Evolutionary conservation across 2,888 invertebrate species (phyloP).

Genomic region (Tetheella fluctuosa): DNA sequence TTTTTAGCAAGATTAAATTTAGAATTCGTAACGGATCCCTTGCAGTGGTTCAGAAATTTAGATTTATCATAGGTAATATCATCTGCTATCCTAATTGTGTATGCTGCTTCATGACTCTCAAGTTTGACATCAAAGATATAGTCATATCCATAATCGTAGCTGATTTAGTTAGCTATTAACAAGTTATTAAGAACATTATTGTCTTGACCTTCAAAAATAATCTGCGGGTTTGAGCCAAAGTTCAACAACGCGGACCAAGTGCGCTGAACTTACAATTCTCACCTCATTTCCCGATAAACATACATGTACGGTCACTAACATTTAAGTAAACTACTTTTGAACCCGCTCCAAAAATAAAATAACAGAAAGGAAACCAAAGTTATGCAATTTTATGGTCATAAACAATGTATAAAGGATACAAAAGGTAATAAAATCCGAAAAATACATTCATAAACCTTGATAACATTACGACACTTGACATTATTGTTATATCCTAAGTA

Average conservation of each 20-base stretch:
- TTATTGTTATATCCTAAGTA: constrained; percentile 30
- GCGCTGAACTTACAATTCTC: neutral
- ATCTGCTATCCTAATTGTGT: neutral
- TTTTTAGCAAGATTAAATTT: constrained; percentile 8
- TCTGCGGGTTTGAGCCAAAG: neutral
- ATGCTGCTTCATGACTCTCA: neutral
- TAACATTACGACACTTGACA: constrained; percentile 19
- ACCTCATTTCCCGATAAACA: neutral
- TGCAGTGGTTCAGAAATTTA: neutral
- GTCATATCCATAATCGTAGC: neutral
- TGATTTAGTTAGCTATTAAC: neutral
- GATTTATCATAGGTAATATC: neutral
- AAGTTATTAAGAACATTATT: neutral
- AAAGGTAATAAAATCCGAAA: constrained; percentile 17
- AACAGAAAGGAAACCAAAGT: neutral
- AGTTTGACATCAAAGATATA: neutral
- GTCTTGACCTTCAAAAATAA: neutral
- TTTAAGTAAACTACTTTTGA: neutral
- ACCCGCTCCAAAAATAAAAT: constrained; percentile 3
- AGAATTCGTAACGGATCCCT: neutral
- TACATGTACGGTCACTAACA: constrained; percentile 3
- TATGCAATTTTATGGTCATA: neutral
- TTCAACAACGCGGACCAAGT: neutral
- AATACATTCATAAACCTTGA: constrained; percentile 32
- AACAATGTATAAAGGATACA: constrained; percentile 7